Percentiles rank a stretch among this genome's conserved stretches.
Conservation (phyloP, 2,113 vertebrate genomes). For the Rhinopomastus cyanomelas region DNA sequence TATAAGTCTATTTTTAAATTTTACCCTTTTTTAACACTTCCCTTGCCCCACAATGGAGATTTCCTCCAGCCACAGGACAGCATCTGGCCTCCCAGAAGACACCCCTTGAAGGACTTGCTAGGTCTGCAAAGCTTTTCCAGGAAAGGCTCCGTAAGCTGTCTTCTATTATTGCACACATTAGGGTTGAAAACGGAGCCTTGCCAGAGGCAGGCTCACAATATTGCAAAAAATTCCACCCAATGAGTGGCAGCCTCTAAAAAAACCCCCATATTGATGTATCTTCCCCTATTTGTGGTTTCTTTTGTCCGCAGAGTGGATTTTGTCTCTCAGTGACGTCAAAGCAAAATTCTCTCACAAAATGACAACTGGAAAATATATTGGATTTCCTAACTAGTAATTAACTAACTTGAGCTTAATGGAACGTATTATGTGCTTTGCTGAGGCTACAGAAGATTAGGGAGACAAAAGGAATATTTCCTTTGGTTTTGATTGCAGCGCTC, state of each 20-base stretch:
- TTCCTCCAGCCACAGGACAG: fast-evolving
- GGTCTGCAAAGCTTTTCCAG: background rate
- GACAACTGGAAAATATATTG: constrained; percentile 68
- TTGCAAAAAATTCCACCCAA: constrained; percentile 13
- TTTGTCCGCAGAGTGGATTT: constrained; percentile 52
- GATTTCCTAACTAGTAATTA: constrained; percentile 64
- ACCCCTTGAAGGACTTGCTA: background rate
- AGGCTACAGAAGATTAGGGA: constrained; percentile 24
- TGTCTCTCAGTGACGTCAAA: constrained; percentile 63
- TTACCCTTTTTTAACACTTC: too few species aligned
- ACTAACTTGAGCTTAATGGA: constrained; percentile 57
- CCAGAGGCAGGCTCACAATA: constrained; percentile 12
- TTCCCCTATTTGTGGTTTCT: constrained; percentile 33
- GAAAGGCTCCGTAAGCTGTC: background rate
- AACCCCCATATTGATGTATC: constrained; percentile 32
- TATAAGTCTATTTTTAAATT: too few species aligned
- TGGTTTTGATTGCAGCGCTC: background rate
- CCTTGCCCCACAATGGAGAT: too few species aligned
- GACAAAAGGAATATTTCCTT: constrained; percentile 47
- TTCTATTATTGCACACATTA: background rate
- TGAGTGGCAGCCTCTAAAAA: constrained; percentile 2
- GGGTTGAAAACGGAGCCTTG: background rate
- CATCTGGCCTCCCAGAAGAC: background rate
- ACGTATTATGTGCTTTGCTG: constrained; percentile 19
- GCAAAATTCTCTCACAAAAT: constrained; percentile 46